Evolutionary conservation across 1,140 invertebrate genomes (phyloP).

Genomic region (Drosophila micromelanica): DNA sequence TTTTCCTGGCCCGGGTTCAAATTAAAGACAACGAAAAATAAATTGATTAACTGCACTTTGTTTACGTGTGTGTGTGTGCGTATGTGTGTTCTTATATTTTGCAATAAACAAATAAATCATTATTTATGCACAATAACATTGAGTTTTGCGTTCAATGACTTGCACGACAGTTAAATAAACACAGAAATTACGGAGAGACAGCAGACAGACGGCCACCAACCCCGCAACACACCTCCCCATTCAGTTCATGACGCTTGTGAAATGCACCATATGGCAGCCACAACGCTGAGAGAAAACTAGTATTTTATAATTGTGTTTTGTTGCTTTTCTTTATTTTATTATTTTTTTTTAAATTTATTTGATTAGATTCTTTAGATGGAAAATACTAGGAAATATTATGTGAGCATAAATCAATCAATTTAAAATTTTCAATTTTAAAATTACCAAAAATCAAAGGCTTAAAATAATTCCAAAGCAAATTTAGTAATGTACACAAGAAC

Average conservation of each 20-base stretch:
- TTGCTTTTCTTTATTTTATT: too few species aligned
- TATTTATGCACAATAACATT: slow-evolving; percentile 55
- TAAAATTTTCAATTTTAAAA: too few species aligned
- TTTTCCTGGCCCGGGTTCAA: slow-evolving; percentile 35
- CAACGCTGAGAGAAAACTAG: not conserved
- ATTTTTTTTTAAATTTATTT: too few species aligned
- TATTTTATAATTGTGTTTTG: too few species aligned
- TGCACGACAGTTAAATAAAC: slow-evolving; percentile 76
- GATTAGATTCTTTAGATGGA: too few species aligned
- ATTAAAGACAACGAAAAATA: slow-evolving; percentile 55
- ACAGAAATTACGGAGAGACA: slow-evolving; percentile 44
- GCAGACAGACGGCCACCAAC: not conserved
- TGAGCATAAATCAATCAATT: too few species aligned
- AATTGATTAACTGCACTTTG: slow-evolving; percentile 75
- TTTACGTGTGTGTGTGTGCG: slow-evolving; percentile 4
- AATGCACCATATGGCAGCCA: slow-evolving; percentile 63
- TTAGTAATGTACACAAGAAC: too few species aligned
- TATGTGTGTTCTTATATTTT: slow-evolving; percentile 30
- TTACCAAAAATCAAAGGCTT: too few species aligned
- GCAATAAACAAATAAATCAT: slow-evolving; percentile 81
- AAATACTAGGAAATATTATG: too few species aligned
- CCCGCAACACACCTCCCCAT: not conserved
- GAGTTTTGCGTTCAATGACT: slow-evolving; percentile 68
- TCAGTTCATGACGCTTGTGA: slow-evolving; percentile 20
- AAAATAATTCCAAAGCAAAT: too few species aligned